A percentile compares a stretch with the other conserved stretches of the same genome.
phyloP scores from a whole-genome alignment of 2,113 vertebrate genomes.

The Microcebus murinus region DNA sequence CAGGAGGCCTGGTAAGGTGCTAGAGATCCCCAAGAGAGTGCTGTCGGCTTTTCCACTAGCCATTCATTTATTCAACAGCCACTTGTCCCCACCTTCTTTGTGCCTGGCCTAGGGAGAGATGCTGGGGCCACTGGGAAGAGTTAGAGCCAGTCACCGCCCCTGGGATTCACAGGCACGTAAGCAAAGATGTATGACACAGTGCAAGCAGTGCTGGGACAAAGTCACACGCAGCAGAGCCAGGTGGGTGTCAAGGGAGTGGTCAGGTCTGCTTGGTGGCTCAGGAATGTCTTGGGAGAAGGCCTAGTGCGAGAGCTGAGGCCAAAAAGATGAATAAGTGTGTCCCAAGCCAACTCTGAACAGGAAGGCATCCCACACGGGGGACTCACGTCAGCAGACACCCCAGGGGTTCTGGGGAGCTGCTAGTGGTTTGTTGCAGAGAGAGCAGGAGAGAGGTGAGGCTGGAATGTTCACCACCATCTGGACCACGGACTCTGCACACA shows the following conservation, averaged over 20 bases:
- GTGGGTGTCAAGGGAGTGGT: accelerated
- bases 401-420: neutral
- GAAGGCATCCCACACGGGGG: neutral
- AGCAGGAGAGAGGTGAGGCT: neutral
- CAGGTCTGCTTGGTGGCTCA: neutral
- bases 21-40: neutral
- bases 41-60: accelerated
- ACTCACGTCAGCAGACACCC: accelerated
- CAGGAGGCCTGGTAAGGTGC: neutral
- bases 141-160: neutral
- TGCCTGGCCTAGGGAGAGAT: neutral
- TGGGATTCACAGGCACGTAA: neutral
- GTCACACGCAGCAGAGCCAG: neutral
- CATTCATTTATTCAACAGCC: neutral
- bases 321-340: neutral
- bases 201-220: accelerated
- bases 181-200: accelerated
- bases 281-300: neutral
- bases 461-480: neutral
- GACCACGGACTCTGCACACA: neutral
- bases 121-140: neutral
- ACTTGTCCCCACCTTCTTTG: neutral
- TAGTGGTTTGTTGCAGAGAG: neutral
- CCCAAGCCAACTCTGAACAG: neutral
- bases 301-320: neutral